phyloP scores from a whole-genome alignment of 2,888 invertebrate species.

The Caenorhabditis sulstoni region DNA sequence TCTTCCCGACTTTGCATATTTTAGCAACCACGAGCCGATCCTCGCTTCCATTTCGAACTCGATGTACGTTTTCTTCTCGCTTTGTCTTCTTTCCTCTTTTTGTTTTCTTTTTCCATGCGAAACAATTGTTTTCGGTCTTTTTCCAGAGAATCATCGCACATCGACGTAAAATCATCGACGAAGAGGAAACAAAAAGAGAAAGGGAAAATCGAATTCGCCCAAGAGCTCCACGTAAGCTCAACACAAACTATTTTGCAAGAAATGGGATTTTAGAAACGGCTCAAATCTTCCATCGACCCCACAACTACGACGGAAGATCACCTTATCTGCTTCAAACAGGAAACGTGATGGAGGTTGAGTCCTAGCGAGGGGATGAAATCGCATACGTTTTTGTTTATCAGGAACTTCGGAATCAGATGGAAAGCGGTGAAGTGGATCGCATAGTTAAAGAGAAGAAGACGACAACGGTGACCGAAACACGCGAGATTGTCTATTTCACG shows the following conservation, averaged over 20 bases:
- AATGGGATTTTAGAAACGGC: not conserved
- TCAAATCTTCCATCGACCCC: constrained; percentile 7
- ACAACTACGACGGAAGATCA: constrained; percentile 35
- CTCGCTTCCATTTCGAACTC: constrained; percentile 51
- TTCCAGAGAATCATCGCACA: constrained; percentile 53
- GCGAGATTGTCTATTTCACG: constrained; percentile 68
- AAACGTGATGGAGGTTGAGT: constrained; percentile 48
- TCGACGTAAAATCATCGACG: constrained; percentile 48
- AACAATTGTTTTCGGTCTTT: not conserved
- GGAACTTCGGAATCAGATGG: constrained; percentile 58
- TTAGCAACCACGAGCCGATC: constrained; percentile 51
- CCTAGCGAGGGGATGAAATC: not conserved
- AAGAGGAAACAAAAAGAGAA: constrained; percentile 54
- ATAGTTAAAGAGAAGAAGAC: constrained; percentile 69
- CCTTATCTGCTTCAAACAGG: constrained; percentile 6
- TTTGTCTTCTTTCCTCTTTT: constrained; percentile 6
- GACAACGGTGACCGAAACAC: constrained; percentile 68
- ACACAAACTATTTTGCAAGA: too few species aligned
- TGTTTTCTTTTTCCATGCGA: constrained; percentile 3
- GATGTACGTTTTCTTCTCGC: constrained; percentile 39
- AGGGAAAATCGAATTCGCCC: constrained; percentile 47
- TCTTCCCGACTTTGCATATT: constrained; percentile 42
- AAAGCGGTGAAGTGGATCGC: constrained; percentile 62
- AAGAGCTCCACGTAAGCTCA: constrained; percentile 30
- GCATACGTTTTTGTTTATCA: constrained; percentile 5